Evolutionary conservation across 2,113 vertebrate species (phyloP).

Genomic region (Myrmophylax atrothorax): DNA sequence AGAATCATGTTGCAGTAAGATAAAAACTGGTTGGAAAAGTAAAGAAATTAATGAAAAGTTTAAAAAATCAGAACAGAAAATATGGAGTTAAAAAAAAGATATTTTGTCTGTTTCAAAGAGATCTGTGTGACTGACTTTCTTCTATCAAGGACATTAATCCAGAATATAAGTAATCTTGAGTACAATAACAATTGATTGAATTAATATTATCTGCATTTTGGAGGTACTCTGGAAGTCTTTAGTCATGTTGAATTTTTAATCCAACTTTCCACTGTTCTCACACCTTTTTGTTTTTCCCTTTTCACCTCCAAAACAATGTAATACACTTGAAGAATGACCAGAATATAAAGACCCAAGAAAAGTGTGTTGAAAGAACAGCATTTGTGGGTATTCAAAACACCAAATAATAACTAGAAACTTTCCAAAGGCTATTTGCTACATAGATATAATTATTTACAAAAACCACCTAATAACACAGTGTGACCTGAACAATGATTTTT

Average conservation of each 20-base stretch:
- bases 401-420: not conserved
- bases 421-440: not conserved
- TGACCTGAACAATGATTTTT: not conserved
- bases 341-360: not conserved
- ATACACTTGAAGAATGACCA: not conserved
- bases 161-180: not conserved
- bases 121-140: rapidly evolving
- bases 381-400: not conserved
- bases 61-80: not conserved
- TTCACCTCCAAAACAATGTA: not conserved
- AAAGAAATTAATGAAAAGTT: not conserved
- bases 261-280: not conserved
- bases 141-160: not conserved
- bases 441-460: not conserved
- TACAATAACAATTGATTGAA: not conserved
- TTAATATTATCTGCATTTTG: not conserved
- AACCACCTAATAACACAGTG: not conserved
- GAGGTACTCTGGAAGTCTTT: not conserved
- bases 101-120: not conserved
- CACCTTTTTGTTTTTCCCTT: rapidly evolving
- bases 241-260: not conserved
- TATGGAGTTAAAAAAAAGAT: not conserved
- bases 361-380: not conserved
- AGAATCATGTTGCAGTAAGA: not conserved
- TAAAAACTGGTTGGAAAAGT: not conserved